Conservation (phyloP, 2,113 vertebrate species). For the Pangasianodon gigas region DNA sequence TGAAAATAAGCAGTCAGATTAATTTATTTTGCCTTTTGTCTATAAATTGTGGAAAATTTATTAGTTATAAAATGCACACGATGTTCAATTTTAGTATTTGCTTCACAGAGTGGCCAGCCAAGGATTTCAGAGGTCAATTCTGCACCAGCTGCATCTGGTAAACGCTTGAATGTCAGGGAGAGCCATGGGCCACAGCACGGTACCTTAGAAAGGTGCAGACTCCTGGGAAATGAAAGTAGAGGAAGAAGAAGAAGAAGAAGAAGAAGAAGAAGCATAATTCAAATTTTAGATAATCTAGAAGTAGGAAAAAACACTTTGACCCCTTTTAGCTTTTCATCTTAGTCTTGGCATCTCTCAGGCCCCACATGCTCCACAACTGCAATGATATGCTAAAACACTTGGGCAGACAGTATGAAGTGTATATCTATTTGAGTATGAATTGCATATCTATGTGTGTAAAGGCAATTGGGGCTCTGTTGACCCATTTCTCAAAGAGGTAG, state of each 20-base stretch:
- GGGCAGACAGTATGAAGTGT: not conserved
- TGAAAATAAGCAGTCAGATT: not conserved
- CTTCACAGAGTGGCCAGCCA: constrained; percentile 1
- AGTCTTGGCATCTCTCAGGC: constrained; percentile 4
- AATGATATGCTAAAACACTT: constrained; percentile 19
- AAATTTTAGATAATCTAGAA: constrained; percentile 50
- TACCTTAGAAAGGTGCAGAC: constrained; percentile 3
- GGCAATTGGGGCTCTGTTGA: not conserved
- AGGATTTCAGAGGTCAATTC: constrained; percentile 22
- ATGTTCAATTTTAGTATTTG: constrained; percentile 18
- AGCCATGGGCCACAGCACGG: constrained; percentile 18
- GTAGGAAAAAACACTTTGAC: constrained; percentile 11
- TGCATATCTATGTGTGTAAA: not conserved
- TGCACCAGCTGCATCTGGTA: constrained; percentile 42
- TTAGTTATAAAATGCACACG: constrained; percentile 34
- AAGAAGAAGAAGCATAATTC: not conserved
- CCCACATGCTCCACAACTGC: constrained; percentile 23
- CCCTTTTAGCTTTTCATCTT: constrained; percentile 15
- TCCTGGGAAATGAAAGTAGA: not conserved
- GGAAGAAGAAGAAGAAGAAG: not conserved
- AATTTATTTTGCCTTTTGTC: constrained; percentile 30
- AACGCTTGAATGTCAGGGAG: constrained; percentile 38
- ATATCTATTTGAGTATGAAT: not conserved
- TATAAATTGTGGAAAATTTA: constrained; percentile 26
- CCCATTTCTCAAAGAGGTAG: constrained; percentile 10